Percentiles rank a stretch among this genome's conserved stretches.
Conservation (phyloP, 2,113 vertebrate genomes). For the Cebidichthys violaceus region DNA sequence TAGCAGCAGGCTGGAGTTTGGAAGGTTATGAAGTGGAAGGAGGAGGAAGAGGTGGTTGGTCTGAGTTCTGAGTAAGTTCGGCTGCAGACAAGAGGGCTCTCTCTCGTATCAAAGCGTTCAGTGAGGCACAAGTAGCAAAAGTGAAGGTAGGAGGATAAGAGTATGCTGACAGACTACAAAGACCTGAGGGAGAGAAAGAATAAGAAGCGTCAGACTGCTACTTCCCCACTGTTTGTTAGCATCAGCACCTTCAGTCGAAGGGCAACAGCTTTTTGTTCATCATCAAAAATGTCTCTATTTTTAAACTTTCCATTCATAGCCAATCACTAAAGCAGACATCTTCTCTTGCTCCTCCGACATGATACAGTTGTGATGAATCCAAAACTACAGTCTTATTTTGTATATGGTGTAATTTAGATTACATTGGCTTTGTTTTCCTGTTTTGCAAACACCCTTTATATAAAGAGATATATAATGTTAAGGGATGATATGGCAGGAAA, state of each 20-base stretch:
- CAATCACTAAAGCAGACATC: background rate
- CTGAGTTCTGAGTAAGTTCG: conserved; percentile 53
- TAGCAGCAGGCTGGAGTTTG: conserved; percentile 12
- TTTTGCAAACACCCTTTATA: background rate
- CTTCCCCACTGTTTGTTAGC: conserved; percentile 27
- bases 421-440: background rate
- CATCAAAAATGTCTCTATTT: background rate
- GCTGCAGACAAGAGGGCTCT: conserved; percentile 44
- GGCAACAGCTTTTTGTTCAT: background rate
- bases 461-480: background rate
- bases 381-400: background rate
- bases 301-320: background rate
- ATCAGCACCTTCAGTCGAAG: conserved; percentile 9
- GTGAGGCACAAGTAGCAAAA: conserved; percentile 36
- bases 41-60: conserved; percentile 23
- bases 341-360: background rate
- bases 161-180: conserved; percentile 56
- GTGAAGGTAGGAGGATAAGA: conserved; percentile 33
- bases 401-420: background rate
- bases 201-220: conserved; percentile 45
- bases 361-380: background rate
- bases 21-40: conserved; percentile 2
- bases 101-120: conserved; percentile 36
- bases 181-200: conserved; percentile 72
- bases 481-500: background rate